These are phyloP conservation scores for Neomorphus geoffroyi DNA, from an alignment of 2,797 vertebrate species.

Conservation along the genomic window DNA sequence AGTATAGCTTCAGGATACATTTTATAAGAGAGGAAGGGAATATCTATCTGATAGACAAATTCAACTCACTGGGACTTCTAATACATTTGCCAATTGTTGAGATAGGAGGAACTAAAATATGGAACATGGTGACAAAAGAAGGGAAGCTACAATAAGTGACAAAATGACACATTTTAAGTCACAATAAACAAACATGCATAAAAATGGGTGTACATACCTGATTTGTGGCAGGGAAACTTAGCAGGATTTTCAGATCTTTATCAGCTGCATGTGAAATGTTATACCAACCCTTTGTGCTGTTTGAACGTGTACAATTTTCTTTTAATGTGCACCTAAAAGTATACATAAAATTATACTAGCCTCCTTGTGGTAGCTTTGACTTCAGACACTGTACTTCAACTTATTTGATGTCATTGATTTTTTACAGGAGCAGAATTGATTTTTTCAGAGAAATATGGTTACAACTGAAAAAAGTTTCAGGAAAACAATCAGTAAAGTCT, in stretches of 20 bases:
- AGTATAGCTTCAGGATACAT: background rate
- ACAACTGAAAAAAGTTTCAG: constrained; percentile 45
- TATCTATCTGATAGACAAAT: background rate
- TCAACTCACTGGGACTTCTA: background rate
- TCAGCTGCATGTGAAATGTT: constrained; percentile 69
- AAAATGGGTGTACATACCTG: constrained; percentile 71
- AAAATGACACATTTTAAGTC: background rate
- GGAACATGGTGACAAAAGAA: background rate
- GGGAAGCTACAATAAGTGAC: background rate
- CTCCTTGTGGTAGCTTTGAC: constrained; percentile 8
- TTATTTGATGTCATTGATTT: constrained; percentile 46
- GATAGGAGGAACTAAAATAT: background rate
- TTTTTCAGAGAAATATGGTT: constrained; percentile 30
- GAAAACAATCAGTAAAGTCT: constrained; percentile 40
- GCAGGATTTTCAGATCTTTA: constrained; percentile 74
- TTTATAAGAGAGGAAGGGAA: background rate
- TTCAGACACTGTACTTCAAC: constrained; percentile 33
- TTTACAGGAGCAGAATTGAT: constrained; percentile 7
- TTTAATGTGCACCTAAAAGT: constrained; percentile 79
- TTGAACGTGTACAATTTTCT: constrained; percentile 67
- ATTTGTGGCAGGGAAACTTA: constrained; percentile 56
- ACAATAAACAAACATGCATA: constrained; percentile 16
- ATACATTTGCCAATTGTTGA: background rate
- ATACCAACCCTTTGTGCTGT: constrained; percentile 70
- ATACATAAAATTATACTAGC: constrained; percentile 57